Conservation (phyloP, 1,140 invertebrate species). For the Heliconius eleuchia region DNA sequence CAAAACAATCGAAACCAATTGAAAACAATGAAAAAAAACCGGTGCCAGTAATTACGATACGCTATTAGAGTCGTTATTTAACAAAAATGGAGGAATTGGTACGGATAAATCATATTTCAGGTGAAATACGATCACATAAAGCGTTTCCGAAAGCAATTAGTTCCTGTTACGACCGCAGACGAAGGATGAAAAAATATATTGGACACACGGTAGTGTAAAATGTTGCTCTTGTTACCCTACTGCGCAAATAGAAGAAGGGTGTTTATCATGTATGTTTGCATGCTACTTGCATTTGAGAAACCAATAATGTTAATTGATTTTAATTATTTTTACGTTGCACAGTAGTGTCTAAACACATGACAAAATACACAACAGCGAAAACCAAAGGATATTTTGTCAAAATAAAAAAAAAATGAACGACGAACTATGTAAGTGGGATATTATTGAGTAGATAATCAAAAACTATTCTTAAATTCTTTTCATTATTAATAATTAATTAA, state of each 20-base stretch:
- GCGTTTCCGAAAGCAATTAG: constrained; percentile 78
- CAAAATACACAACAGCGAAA: too few species aligned
- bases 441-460: too few species aligned
- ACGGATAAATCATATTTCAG: constrained; percentile 75
- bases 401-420: too few species aligned
- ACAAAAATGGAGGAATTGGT: constrained; percentile 59
- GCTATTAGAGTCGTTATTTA: constrained; percentile 46
- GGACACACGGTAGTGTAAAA: constrained; percentile 41
- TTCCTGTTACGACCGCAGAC: constrained; percentile 70
- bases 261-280: neutral
- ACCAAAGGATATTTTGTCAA: too few species aligned
- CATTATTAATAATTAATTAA: too few species aligned
- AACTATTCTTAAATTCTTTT: too few species aligned
- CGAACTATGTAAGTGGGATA: too few species aligned
- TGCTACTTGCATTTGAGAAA: neutral
- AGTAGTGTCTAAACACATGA: too few species aligned
- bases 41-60: constrained; percentile 40
- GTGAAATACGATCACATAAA: constrained; percentile 79
- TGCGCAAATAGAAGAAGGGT: neutral
- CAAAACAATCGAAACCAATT: neutral
- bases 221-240: constrained; percentile 6
- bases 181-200: constrained; percentile 56
- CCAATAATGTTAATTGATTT: too few species aligned
- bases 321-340: too few species aligned
- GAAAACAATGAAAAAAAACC: constrained; percentile 24